Percentiles rank a stretch among this genome's conserved stretches.
phyloP scores from a whole-genome alignment of 2,113 vertebrate species.

The Leiothrix lutea region DNA sequence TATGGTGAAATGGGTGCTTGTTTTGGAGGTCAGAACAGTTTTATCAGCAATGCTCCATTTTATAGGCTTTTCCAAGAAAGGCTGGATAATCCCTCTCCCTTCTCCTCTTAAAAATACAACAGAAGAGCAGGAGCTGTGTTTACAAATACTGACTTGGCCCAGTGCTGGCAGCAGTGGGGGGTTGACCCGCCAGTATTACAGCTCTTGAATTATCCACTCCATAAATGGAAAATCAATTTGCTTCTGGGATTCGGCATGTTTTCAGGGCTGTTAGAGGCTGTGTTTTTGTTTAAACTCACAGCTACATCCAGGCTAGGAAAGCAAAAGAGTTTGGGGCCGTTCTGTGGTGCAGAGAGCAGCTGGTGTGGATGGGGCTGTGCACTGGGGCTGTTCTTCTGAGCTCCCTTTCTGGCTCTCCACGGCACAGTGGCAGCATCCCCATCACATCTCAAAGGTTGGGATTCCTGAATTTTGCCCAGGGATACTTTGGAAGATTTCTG shows the following conservation, averaged over 20 bases:
- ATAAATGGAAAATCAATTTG: constrained; percentile 18
- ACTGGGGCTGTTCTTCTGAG: fast-evolving
- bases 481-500: neutral
- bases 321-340: neutral
- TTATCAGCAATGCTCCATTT: neutral
- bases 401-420: neutral
- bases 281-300: constrained; percentile 26
- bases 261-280: neutral
- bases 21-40: neutral
- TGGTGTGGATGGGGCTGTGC: fast-evolving
- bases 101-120: neutral
- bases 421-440: neutral
- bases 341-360: neutral
- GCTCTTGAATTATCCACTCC: neutral
- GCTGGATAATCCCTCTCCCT: neutral
- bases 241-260: neutral
- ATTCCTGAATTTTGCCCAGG: fast-evolving
- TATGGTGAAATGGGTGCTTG: neutral
- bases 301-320: neutral
- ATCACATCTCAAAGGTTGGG: fast-evolving
- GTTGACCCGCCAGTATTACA: neutral
- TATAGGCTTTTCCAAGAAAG: neutral
- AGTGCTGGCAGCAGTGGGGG: neutral
- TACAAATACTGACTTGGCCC: neutral
- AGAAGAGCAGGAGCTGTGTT: neutral